phyloP scores from a whole-genome alignment of 1,140 invertebrate genomes.

The Paraescarpia echinospica region DNA sequence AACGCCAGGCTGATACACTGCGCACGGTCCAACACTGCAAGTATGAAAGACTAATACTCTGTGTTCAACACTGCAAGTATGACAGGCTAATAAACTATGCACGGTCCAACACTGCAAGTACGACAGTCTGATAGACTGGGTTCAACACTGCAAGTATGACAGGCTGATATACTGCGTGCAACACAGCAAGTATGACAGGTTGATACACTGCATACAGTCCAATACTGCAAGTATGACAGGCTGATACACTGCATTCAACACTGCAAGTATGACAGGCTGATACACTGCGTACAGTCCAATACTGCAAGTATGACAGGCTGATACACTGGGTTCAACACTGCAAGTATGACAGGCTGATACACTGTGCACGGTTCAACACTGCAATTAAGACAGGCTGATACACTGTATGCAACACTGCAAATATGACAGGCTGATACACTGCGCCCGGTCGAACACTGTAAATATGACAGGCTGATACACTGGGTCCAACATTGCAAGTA shows the following conservation, averaged over 20 bases:
- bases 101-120: background rate
- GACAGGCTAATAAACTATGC: background rate
- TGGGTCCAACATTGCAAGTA: slow-evolving; percentile 82
- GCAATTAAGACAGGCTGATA: background rate
- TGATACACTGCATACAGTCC: background rate
- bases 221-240: background rate
- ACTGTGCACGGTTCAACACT: background rate
- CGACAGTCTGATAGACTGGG: background rate
- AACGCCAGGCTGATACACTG: slow-evolving; percentile 85
- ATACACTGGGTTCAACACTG: background rate
- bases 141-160: background rate
- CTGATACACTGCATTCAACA: background rate
- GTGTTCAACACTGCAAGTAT: background rate
- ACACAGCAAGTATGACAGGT: background rate
- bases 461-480: background rate
- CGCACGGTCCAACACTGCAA: slow-evolving; percentile 60
- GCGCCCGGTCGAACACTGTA: background rate
- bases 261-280: background rate
- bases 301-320: background rate
- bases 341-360: background rate
- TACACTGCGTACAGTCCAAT: background rate
- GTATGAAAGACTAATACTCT: slow-evolving; percentile 9
- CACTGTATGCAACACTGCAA: background rate
- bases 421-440: slow-evolving; percentile 1
- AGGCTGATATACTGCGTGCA: background rate